phyloP scores from a whole-genome alignment of 2,888 invertebrate species.

The Chorisops tibialis region DNA sequence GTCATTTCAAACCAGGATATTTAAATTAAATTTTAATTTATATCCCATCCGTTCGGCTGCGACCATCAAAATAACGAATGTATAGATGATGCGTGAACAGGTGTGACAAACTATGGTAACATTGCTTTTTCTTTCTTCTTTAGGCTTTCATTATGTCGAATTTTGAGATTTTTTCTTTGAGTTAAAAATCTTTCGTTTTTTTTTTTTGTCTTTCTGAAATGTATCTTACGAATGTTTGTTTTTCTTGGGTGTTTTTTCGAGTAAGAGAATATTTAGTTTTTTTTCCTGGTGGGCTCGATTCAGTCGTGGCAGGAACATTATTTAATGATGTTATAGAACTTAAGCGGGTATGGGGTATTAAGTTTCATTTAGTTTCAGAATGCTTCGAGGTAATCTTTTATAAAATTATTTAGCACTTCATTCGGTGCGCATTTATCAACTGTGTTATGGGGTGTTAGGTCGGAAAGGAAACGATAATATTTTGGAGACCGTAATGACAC shows the following conservation, averaged over 20 bases:
- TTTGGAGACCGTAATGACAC: background rate
- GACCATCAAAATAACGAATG: conserved; percentile 29
- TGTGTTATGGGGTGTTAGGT: background rate
- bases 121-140: background rate
- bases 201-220: no score
- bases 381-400: background rate
- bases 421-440: conserved; percentile 7
- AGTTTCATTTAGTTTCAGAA: background rate
- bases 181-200: background rate
- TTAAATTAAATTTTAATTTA: conserved; percentile 32
- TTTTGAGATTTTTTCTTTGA: conserved; percentile 1
- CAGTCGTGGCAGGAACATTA: background rate
- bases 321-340: conserved; percentile 19
- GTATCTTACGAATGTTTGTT: no score
- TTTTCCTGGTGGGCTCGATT: background rate
- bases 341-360: conserved; percentile 4
- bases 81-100: conserved; percentile 31
- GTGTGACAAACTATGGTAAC: conserved; percentile 21
- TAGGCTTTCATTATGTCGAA: background rate
- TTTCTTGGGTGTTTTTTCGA: no score
- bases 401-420: conserved; percentile 22
- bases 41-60: conserved; percentile 25
- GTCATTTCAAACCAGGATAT: conserved; percentile 23
- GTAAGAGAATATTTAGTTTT: background rate
- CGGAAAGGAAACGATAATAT: conserved; percentile 2